A percentile compares a stretch with the other conserved stretches of the same genome.
These are phyloP conservation scores for Atlantisia rogersi DNA, from an alignment of 2,113 vertebrate species.

Conservation along the genomic window DNA sequence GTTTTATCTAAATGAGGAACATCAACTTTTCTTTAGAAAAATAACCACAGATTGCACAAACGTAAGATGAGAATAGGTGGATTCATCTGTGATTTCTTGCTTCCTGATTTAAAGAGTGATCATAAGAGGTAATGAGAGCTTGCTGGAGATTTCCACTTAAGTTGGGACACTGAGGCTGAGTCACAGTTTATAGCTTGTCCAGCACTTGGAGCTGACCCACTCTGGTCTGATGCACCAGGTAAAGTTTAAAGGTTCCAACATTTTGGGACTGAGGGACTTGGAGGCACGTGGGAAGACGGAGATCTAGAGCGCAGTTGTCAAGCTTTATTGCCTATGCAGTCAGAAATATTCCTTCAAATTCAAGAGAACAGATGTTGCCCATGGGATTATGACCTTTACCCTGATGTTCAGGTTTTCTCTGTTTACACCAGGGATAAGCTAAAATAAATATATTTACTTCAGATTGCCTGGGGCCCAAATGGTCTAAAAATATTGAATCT, in stretches of 20 bases:
- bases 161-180: background rate
- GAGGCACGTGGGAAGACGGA: background rate
- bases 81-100: background rate
- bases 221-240: background rate
- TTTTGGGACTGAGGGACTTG: background rate
- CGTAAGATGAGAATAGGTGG: background rate
- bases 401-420: constrained; percentile 57
- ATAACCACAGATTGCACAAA: background rate
- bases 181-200: background rate
- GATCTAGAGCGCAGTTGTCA: background rate
- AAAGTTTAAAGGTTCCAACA: background rate
- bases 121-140: background rate
- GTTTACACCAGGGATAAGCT: constrained; percentile 27
- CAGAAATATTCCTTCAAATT: constrained; percentile 30
- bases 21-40: background rate
- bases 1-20: background rate
- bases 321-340: background rate
- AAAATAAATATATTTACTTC: constrained; percentile 55
- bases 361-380: background rate
- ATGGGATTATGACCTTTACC: constrained; percentile 47
- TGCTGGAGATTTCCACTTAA: background rate
- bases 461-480: constrained; percentile 28
- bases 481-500: constrained; percentile 46
- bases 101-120: background rate
- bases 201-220: background rate